Percentiles rank a stretch among this genome's conserved stretches.
Conservation (phyloP, 2,888 invertebrate genomes). For the Acrobasis repandana region DNA sequence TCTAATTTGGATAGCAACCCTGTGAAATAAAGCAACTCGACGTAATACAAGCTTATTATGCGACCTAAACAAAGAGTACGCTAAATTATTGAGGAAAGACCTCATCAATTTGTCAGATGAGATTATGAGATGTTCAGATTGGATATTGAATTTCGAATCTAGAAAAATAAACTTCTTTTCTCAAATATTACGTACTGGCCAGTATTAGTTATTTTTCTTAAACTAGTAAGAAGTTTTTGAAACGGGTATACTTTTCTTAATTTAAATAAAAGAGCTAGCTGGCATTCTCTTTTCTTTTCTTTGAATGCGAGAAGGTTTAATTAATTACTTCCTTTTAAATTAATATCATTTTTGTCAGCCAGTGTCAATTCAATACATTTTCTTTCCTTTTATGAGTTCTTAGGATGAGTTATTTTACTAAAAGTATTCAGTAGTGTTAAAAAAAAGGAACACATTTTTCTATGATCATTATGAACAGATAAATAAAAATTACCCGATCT, state of each 20-base stretch:
- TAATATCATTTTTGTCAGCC: background rate
- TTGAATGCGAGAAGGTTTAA: too few relatives aligned
- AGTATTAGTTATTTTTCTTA: too few relatives aligned
- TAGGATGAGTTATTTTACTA: too few relatives aligned
- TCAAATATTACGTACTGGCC: background rate
- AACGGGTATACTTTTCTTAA: too few relatives aligned
- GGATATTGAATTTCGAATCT: background rate
- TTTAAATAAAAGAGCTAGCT: too few relatives aligned
- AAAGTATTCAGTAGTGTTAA: background rate
- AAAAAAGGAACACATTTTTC: constrained; percentile 11
- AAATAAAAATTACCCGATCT: constrained; percentile 18
- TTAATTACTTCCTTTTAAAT: too few relatives aligned
- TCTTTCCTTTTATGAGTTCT: too few relatives aligned
- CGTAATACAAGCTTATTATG: constrained; percentile 35
- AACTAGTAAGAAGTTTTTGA: too few relatives aligned
- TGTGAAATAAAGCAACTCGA: constrained; percentile 39
- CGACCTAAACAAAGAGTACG: constrained; percentile 40
- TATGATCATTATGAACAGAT: constrained; percentile 19
- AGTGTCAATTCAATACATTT: background rate
- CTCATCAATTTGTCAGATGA: constrained; percentile 1
- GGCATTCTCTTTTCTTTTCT: too few relatives aligned
- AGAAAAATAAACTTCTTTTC: background rate
- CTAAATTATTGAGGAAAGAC: constrained; percentile 30
- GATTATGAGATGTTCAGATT: background rate
- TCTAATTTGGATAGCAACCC: constrained; percentile 33